Conservation (phyloP, 2,888 invertebrate species). For the Linnaemya tessellans region DNA sequence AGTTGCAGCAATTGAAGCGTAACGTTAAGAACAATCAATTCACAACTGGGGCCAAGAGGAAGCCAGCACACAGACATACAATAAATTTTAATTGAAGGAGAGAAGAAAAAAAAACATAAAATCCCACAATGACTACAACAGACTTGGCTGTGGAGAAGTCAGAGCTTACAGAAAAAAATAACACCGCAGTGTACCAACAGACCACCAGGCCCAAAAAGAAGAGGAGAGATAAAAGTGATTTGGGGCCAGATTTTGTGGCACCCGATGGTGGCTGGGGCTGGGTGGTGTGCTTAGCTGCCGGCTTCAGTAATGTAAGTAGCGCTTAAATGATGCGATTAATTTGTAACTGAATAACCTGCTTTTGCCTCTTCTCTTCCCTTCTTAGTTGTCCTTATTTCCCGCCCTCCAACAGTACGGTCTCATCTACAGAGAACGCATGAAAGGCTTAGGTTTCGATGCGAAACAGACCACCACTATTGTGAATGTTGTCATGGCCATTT, state of each 20-base stretch:
- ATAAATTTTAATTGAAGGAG: slow-evolving; percentile 41
- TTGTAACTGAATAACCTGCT: background rate
- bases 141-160: slow-evolving; percentile 75
- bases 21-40: slow-evolving; percentile 40
- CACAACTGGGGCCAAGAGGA: slow-evolving; percentile 18
- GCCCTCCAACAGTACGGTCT: slow-evolving; percentile 89
- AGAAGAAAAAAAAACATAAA: slow-evolving; percentile 26
- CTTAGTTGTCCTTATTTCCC: slow-evolving; percentile 87
- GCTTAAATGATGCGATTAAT: too few species aligned
- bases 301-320: slow-evolving; percentile 88
- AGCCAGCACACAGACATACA: slow-evolving; percentile 13
- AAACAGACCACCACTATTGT: slow-evolving; percentile 89
- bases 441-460: slow-evolving; percentile 85
- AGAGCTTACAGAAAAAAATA: slow-evolving; percentile 76
- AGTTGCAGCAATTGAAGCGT: slow-evolving; percentile 53
- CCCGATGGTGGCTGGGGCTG: slow-evolving; percentile 91
- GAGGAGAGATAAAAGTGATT: slow-evolving; percentile 82
- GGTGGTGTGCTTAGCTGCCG: slow-evolving; percentile 89
- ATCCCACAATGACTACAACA: slow-evolving; percentile 22
- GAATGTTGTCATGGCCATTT: slow-evolving; percentile 88
- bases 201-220: slow-evolving; percentile 82
- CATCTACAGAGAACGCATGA: slow-evolving; percentile 87
- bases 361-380: background rate
- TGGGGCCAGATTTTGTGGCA: slow-evolving; percentile 86
- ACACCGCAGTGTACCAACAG: slow-evolving; percentile 78